Conservation (phyloP, 2,888 invertebrate species). For the Mythimna impura region DNA sequence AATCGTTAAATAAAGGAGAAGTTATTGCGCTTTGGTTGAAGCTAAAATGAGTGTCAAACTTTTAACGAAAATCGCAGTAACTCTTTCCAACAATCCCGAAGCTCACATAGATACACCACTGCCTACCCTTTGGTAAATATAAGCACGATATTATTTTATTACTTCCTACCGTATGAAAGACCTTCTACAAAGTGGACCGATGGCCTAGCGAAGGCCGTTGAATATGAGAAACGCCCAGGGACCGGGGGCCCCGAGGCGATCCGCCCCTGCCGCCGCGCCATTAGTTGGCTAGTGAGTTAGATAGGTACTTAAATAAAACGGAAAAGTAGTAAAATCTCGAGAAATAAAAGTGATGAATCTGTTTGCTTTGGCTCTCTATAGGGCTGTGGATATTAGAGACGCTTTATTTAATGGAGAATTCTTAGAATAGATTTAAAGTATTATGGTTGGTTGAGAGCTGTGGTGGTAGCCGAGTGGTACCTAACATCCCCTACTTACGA, state of each 20-base stretch:
- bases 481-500: too few relatives aligned
- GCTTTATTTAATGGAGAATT: neutral
- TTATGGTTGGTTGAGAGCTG: too few relatives aligned
- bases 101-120: too few relatives aligned
- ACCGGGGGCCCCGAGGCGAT: neutral
- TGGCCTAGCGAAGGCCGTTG: neutral
- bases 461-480: too few relatives aligned
- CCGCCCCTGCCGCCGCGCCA: neutral
- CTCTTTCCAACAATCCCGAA: too few relatives aligned
- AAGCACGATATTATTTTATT: neutral
- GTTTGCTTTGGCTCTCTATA: neutral
- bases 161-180: neutral
- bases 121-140: too few relatives aligned
- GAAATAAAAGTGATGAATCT: slow-evolving; percentile 5
- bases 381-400: neutral
- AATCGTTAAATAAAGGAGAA: too few relatives aligned
- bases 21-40: too few relatives aligned
- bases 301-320: slow-evolving; percentile 7
- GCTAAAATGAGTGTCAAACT: too few relatives aligned
- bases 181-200: neutral
- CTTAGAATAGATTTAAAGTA: neutral
- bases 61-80: too few relatives aligned
- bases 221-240: neutral
- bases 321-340: neutral
- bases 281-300: neutral